phyloP scores from a whole-genome alignment of 2,797 vertebrate genomes.

The Halcyon smyrnensis region DNA sequence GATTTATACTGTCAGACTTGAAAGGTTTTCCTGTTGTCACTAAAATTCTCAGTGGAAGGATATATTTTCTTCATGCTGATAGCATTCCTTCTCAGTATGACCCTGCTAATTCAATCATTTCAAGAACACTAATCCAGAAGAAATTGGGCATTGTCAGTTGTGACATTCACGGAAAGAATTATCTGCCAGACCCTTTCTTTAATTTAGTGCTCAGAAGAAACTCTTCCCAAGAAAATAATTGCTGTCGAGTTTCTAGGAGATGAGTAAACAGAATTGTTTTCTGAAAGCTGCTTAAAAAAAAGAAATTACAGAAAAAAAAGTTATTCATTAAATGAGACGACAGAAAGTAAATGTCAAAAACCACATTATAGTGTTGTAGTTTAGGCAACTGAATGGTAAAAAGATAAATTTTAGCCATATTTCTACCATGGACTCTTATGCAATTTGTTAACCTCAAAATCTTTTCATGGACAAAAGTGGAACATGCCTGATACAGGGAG shows the following conservation, averaged over 20 bases:
- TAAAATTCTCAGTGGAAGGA: background rate
- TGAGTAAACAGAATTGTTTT: background rate
- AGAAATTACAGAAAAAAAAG: background rate
- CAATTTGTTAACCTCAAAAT: background rate
- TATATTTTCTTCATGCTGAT: background rate
- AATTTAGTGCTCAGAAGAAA: background rate
- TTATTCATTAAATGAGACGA: background rate
- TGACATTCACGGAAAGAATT: background rate
- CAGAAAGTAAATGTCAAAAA: background rate
- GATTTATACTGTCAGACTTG: background rate
- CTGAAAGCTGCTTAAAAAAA: background rate
- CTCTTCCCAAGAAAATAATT: background rate
- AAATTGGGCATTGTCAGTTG: background rate
- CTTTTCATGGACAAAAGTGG: background rate
- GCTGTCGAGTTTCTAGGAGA: background rate
- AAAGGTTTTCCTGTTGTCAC: background rate
- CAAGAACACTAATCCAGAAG: background rate
- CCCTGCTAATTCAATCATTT: background rate
- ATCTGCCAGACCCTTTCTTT: background rate
- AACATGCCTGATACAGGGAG: background rate
- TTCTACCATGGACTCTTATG: rapidly evolving
- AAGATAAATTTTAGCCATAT: background rate
- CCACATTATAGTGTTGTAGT: background rate
- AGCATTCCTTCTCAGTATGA: background rate
- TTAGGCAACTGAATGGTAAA: background rate